phyloP scores from a whole-genome alignment of 30 jellyfish, hydroid and myxozoan species.

The Pelagia noctiluca region DNA sequence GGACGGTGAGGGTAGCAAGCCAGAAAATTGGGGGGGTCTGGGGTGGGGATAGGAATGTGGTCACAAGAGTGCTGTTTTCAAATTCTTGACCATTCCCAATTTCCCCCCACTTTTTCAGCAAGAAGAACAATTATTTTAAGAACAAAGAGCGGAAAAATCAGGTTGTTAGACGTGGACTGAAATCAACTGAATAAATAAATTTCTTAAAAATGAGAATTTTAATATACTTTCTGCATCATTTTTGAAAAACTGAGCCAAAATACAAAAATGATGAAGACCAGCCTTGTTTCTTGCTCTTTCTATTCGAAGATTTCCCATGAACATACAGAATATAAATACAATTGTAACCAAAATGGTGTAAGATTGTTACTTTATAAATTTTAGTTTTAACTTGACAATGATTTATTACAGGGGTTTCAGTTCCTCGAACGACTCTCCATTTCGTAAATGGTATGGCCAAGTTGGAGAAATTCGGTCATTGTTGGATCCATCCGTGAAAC shows the following conservation, averaged over 20 bases:
- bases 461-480: conserved; percentile 7
- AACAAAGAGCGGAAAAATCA: neutral
- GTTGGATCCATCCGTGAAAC: conserved; percentile 11
- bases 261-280: neutral
- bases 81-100: neutral
- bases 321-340: neutral
- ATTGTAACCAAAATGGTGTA: neutral
- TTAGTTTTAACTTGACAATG: neutral
- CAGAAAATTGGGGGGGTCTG: neutral
- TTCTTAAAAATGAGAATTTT: neutral
- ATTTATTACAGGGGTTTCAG: conserved; percentile 15
- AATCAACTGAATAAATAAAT: neutral
- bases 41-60: neutral
- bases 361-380: neutral
- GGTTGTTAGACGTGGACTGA: conserved; percentile 1
- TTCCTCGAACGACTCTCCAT: conserved; percentile 7
- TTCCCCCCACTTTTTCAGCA: conserved; percentile 4
- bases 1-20: neutral
- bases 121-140: neutral
- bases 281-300: neutral
- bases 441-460: conserved; percentile 22
- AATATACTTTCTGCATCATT: neutral
- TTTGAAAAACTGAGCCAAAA: neutral
- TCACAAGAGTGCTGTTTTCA: neutral
- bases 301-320: neutral